Evolutionary conservation across 2,113 vertebrate species (phyloP), one percentile per base, ranked within the genome.

Genomic region (Psilopogon haemacephalus): DNA sequence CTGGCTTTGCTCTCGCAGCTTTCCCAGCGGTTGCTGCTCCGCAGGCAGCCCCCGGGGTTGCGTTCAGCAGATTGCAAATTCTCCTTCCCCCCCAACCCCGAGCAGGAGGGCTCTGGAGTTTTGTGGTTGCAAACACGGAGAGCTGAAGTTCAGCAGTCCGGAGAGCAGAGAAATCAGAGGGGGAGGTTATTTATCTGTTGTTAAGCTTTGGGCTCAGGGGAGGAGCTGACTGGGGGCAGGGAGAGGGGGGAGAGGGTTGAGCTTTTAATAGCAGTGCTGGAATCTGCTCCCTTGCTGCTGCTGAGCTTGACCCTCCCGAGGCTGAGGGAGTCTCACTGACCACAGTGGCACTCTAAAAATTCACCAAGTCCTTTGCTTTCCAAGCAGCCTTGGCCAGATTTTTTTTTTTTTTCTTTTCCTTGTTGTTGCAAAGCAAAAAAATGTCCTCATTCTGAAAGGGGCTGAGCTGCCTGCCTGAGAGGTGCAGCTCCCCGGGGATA

Each of bases 201-300:
- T 18, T 28, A 35, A 67, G 81, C 76, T 38, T 70, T 30, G 50
- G 48, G 3, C 84, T 37, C 0, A 0, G 44, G 58, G 59, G 79
- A 92, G 75, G 71, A 72, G 90, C 79, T 88, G 75, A 54, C 75
- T 63, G 52, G 1, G 59, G 42, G 35, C 0, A 21, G 46, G 46
- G n/a, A n/a, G n/a, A n/a, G n/a, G n/a, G n/a, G n/a, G n/a, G n/a
- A n/a, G n/a, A n/a, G n/a, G n/a, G n/a, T n/a, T 79, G 68, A 73
- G 90, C 50, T 91, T 95, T 95, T 79, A 56, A 75, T 65, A 83
- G 90, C 15, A 73, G 33, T 62, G 5, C 56, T 74, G 89, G 87
- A 73, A 94, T 80, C 23, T 42, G 63, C 26, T 42, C 62, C n/a
- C 1, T n/a, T n/a, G 8, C 20, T 63, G 70, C 48, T 23, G 72